These are phyloP conservation scores for Geococcyx californianus DNA, from an alignment of 2,113 vertebrate species.

Conservation along the genomic window DNA sequence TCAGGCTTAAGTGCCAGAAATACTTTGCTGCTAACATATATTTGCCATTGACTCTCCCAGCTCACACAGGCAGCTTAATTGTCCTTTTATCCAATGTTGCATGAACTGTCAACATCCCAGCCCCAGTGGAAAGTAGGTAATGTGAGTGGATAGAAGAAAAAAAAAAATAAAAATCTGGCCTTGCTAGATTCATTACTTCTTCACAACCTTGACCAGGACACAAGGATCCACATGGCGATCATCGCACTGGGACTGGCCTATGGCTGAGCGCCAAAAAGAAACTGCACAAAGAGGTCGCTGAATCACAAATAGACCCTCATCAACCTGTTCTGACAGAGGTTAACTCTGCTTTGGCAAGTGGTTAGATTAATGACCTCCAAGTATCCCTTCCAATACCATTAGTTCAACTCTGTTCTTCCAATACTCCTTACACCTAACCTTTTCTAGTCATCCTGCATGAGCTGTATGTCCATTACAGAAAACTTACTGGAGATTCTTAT, in stretches of 20 bases:
- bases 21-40: not conserved
- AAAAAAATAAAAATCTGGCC: not conserved
- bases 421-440: not conserved
- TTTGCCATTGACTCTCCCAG: not conserved
- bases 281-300: not conserved
- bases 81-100: not conserved
- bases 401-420: not conserved
- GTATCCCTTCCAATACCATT: not conserved
- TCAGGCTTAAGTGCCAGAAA: not conserved
- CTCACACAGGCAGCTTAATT: not conserved
- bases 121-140: not conserved
- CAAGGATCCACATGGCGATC: not conserved
- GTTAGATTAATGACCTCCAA: not conserved
- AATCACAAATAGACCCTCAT: not conserved
- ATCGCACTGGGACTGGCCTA: no score
- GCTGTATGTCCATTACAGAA: not conserved
- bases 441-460: not conserved
- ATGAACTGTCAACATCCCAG: not conserved
- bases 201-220: not conserved
- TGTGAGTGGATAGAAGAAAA: not conserved
- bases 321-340: not conserved
- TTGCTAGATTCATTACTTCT: not conserved
- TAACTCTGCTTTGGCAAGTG: not conserved
- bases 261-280: not conserved
- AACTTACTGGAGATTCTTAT: not conserved